Base-by-base conservation (phyloP, 1,140 invertebrate species). In the Pseudoatta argentina region DNA sequence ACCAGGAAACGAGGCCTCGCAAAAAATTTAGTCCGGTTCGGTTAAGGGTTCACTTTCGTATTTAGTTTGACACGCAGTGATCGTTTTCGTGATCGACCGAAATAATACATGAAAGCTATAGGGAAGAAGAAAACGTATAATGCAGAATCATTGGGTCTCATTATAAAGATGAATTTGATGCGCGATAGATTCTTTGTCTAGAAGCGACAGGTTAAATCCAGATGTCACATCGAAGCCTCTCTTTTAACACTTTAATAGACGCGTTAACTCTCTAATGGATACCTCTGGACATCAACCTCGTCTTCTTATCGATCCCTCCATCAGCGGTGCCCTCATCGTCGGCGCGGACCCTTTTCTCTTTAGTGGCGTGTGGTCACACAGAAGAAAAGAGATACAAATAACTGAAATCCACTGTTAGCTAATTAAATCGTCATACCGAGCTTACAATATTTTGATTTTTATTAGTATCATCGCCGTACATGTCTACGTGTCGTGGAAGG, bases 231-330 rank as follows among this genome's bases (percentile, higher is more conserved):
- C 64, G 44, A 30, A 64, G 72, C 44, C 63, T 87, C 67, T 88
- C 61, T 87, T 86, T 86, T 86, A 88, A 77, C 83, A 72, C 55
- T 39, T 85, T 91, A 91, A 91, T 89, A 91, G 86, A 91, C 88
- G 86, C 79, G 89, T 89, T 88, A 75, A 66, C 59, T 83, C 66
- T 83, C 86, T 91, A 90, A 91, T 90, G 87, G 90, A 88, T 86
- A 82, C 69, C 63, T 69, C 21, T 71, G 59, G 71, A 85, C 75
- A 67, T 72, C 53, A 39, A 24, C 14, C 48, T 85, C 53, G 77
- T 48, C 44, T 59, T 71, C 72, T 89, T 91, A 91, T 91, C 88
- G 78, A 82, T 82, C 86, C 55, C 66, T 81, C 61, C 81, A 91
- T 91, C 89, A 34, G 57, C 39, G 66, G 24, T 78, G 21, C 75